phyloP scores from a whole-genome alignment of 2,888 invertebrate genomes.

The Aporophyla nigra region DNA sequence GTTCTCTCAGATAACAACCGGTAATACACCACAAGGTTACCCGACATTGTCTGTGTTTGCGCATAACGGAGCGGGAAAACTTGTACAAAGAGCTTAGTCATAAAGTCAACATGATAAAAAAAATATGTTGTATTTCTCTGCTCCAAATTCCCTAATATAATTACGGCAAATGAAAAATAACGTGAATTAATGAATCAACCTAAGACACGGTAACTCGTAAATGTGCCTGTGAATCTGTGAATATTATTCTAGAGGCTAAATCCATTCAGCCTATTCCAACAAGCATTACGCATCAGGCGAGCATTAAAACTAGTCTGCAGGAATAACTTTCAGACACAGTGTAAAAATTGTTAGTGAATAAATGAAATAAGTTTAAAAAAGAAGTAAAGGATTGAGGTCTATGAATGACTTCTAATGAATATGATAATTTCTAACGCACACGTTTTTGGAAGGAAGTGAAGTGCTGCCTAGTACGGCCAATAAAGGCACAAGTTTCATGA shows the following conservation, averaged over 20 bases:
- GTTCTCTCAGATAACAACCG: neutral
- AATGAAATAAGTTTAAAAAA: no score
- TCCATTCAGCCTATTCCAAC: neutral
- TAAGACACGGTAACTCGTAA: slow-evolving; percentile 12
- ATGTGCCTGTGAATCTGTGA: neutral
- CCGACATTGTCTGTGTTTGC: slow-evolving; percentile 10
- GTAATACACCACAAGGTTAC: slow-evolving; percentile 28
- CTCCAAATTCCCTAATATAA: slow-evolving; percentile 11
- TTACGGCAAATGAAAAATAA: slow-evolving; percentile 16
- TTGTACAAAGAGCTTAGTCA: slow-evolving; percentile 25
- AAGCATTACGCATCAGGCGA: neutral
- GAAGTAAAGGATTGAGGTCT: neutral
- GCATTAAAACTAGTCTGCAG: neutral
- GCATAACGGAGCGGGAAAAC: slow-evolving; percentile 15
- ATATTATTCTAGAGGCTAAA: slow-evolving; percentile 1
- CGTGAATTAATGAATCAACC: neutral
- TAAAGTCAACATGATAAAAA: slow-evolving; percentile 5
- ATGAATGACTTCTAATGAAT: neutral
- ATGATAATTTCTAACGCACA: neutral
- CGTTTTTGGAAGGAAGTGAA: neutral
- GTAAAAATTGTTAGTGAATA: no score
- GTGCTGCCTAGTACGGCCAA: neutral
- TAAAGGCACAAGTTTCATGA: neutral
- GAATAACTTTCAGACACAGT: no score
- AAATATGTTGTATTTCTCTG: slow-evolving; percentile 20